These are phyloP conservation scores for Ailurus styani DNA, from an alignment of 2,113 vertebrate genomes.

Conservation along the genomic window DNA sequence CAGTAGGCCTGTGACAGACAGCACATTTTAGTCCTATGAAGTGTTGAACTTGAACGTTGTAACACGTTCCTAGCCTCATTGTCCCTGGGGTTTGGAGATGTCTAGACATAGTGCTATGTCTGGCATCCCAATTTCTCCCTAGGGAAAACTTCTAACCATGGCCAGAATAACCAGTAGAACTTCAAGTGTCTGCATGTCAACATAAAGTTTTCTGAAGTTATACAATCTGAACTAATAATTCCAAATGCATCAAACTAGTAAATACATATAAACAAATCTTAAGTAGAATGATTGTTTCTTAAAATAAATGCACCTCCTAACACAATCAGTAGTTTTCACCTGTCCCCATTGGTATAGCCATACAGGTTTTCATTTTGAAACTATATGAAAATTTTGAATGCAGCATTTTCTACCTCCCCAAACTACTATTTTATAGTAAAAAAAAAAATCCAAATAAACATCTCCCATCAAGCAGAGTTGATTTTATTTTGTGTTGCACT, in stretches of 20 bases:
- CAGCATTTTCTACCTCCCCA: not conserved
- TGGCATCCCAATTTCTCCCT: not conserved
- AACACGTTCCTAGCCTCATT: not conserved
- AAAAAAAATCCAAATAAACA: not conserved
- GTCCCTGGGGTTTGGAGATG: not conserved
- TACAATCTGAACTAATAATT: constrained; percentile 58
- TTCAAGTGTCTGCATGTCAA: constrained; percentile 59
- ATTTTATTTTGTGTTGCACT: not conserved
- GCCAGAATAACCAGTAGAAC: constrained; percentile 19
- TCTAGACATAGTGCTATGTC: not conserved
- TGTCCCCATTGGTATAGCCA: constrained; percentile 39
- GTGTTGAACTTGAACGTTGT: not conserved
- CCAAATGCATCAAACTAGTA: constrained; percentile 63
- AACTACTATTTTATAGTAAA: not conserved
- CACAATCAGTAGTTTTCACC: constrained; percentile 43
- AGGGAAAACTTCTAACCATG: constrained; percentile 52
- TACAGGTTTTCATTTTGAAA: constrained; percentile 55
- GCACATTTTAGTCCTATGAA: not conserved
- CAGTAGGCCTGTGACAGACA: not conserved
- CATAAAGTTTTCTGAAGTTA: constrained; percentile 64
- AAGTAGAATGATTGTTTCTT: constrained; percentile 55
- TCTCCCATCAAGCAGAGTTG: not conserved
- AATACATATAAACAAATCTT: constrained; percentile 56
- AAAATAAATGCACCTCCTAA: constrained; percentile 14
- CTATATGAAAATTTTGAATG: not conserved